Conservation (phyloP, 2,113 vertebrate species). For the Bungarus multicinctus region DNA sequence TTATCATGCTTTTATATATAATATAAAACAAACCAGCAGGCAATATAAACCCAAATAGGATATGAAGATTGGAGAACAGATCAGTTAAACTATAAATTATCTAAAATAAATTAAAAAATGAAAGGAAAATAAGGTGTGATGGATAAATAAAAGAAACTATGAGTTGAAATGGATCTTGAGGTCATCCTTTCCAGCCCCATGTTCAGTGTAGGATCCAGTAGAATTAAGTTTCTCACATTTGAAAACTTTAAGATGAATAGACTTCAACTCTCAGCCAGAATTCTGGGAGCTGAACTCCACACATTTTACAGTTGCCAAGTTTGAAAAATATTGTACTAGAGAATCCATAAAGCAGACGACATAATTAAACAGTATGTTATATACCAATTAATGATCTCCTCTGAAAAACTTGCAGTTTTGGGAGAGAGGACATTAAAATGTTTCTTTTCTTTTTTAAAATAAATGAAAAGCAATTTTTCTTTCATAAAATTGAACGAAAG, state of each 20-base stretch:
- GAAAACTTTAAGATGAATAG: background rate
- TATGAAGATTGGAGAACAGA: background rate
- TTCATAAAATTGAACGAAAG: background rate
- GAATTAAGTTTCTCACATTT: background rate
- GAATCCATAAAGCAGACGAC: background rate
- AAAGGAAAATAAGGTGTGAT: background rate
- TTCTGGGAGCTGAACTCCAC: background rate
- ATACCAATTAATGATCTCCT: background rate
- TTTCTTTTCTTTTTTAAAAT: background rate
- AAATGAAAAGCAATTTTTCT: background rate
- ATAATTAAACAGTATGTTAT: background rate
- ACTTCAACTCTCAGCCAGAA: background rate
- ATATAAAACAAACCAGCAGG: background rate
- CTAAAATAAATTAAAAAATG: background rate
- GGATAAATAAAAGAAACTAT: background rate
- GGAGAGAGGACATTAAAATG: background rate
- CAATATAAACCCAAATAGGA: background rate
- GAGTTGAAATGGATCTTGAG: background rate
- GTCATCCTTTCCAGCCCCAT: background rate
- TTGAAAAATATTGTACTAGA: background rate
- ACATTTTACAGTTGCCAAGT: background rate
- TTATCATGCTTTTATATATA: background rate
- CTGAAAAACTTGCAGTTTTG: background rate
- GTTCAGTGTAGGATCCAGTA: background rate
- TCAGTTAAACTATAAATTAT: background rate